Evolutionary conservation across 2,113 vertebrate genomes (phyloP), one percentile per base, ranked within the genome.

Genomic region (Grantiella picta): DNA sequence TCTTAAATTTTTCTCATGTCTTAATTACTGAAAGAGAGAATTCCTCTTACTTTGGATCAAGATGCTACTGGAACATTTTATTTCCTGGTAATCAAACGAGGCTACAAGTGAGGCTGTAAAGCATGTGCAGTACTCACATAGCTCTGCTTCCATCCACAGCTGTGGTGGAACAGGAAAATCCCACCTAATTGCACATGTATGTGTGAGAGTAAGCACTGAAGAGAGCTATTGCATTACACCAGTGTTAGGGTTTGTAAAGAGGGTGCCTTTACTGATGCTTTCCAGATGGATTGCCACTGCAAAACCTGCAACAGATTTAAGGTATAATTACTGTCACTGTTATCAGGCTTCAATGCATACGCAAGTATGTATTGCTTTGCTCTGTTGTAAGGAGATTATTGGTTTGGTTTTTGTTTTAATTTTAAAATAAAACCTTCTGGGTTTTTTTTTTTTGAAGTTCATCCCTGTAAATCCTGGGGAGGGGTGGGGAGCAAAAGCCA

Each of bases 11-110:
- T 94, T 76, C 64, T 78, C 3, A 0, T 28, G 21, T 81, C 42
- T 66, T 78, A 38, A 79, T 89, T 92, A 84, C 72, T 81, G 56
- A 83, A 76, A 72, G 50, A 76, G 18, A 63, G 4, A 56, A 64
- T 87, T 89, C 36, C n/a, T 90, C 59, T 61, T 53, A 22, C 1
- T 10, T 81, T 77, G 25, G 63, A 12, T 33, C 68, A 73, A 17
- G 38, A 29, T 91, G 54, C 59, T 69, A 4, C 53, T 36, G 23
- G 44, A 57, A 61, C 1, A 0, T 92, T 94, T 70, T 73, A 54
- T 78, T 90, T 82, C 59, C 60, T 84, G 47, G 17, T 28, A 44
- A 28, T 70, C 28, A 78, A 15, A 73, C 3, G 10, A 92, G 52
- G n/a, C 33, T 72, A 25, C 13, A 38, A 52, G 35, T 68, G 78